Base-by-base conservation (phyloP, 2,797 vertebrate species). In the Vultur gryphus region DNA sequence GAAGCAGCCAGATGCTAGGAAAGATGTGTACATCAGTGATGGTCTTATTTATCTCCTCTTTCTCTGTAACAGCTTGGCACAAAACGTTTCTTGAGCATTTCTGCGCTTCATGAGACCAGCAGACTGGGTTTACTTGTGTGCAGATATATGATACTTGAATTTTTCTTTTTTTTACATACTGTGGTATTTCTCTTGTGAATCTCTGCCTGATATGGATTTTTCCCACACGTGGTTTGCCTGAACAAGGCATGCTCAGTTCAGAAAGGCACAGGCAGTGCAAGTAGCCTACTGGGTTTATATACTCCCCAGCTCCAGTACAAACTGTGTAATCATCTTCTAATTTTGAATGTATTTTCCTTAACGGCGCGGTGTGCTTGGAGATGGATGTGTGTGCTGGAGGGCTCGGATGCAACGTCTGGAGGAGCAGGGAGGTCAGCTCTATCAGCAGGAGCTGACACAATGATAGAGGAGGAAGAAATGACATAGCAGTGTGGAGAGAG, bases 361-460 rank as follows among this genome's bases (percentile, higher is more conserved):
- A 71, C 2, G 2, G 76, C 1, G 0, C 0, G 0, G 43, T 18
- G 67, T 77, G 77, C 86, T 29, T 33, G 80, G 79, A 92, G 94
- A 83, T 0, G 33, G 72, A 66, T 92, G 80, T 49, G 51, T 69
- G 67, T 52, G 91, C 79, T 88, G 75, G 57, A 84, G 88, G 94
- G 90, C 79, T 52, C 3, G 5, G 79, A 52, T 90, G 71, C 76
- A 59, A 23, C 0, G 62, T 69, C 71, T 85, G 86, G 57, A 92
- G 80, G 72, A 92, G 67, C 89, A 80, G 87, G 69, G 59, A 92
- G 94, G 89, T 86, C 91, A 93, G 91, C 65, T 89, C 43, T 79
- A 88, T 71, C 94, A 89, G 84, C 84, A 11, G 87, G 89, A 82
- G 70, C 89, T 95, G 96, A 75, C 75, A 91, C 93, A 79, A 24